Conservation (phyloP, 1,140 invertebrate species). For the Planococcus citri region DNA sequence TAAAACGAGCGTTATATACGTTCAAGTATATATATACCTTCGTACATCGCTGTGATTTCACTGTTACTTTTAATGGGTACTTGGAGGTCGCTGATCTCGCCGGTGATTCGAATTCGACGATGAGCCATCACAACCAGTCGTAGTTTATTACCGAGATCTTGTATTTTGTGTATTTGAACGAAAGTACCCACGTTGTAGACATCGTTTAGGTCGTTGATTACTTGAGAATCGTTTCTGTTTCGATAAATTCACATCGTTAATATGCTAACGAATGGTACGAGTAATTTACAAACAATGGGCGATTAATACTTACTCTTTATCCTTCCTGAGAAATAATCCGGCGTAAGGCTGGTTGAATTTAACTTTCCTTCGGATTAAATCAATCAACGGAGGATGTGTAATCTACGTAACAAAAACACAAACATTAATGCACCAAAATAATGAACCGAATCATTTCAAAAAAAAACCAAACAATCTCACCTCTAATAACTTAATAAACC, state of each 20-base stretch:
- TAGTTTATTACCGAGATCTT: constrained; percentile 84
- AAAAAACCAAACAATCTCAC: constrained; percentile 44
- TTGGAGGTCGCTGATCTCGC: constrained; percentile 56
- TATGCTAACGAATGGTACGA: not conserved
- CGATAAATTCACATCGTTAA: not conserved
- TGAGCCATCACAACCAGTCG: constrained; percentile 89
- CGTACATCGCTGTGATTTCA: too few relatives aligned
- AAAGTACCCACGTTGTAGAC: constrained; percentile 89
- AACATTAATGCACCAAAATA: constrained; percentile 52
- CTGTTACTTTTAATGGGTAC: constrained; percentile 36
- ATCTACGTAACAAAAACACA: constrained; percentile 48
- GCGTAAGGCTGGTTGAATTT: constrained; percentile 93
- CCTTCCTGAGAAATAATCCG: constrained; percentile 91
- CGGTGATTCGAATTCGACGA: constrained; percentile 67
- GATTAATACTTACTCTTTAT: constrained; percentile 59
- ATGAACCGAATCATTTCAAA: not conserved
- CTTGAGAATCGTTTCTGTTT: constrained; percentile 19
- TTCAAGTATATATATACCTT: not conserved
- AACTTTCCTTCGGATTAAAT: constrained; percentile 85
- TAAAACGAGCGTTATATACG: not conserved
- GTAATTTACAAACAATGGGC: constrained; percentile 10
- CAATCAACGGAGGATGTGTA: constrained; percentile 73
- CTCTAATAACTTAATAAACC: constrained; percentile 96
- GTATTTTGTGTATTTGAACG: constrained; percentile 94
- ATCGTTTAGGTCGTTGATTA: constrained; percentile 52